Base-by-base conservation (phyloP, 2,888 invertebrate species). In the Pterostichus madidus region DNA sequence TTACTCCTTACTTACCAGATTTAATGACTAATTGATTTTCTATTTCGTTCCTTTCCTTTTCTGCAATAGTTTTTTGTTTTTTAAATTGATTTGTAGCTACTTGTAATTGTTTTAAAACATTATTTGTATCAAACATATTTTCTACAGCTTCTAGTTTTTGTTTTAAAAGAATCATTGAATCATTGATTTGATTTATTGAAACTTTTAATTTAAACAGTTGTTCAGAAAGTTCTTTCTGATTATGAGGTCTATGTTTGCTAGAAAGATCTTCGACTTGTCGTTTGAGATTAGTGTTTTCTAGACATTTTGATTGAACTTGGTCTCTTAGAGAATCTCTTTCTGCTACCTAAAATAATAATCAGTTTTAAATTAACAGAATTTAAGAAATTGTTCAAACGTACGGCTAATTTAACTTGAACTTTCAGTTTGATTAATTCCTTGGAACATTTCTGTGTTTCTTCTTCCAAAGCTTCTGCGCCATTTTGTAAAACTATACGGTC, bases 291-390 rank as follows among this genome's bases (percentile, higher is more conserved):
- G 83, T 81, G 71, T 86, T 88, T 75, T 87, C 86, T 10, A 85
- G 64, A 79, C 85, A 85, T 0, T 84, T 68, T 75, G 85, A 85
- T 83, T 86, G 86, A 5, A 86, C 81, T 53, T 85, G 84, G 53
- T 87, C 86, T 82, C 86, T 85, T 17, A 88, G 76, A 5, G 84
- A 82, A 13, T 86, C 85, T 76, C 83, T 85, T 85, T 88, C 87
- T 15, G 86, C 81, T 6, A 84, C 83, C 87, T 88, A 81, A 61
- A 84, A 83, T 11, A 35, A 17, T 24, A 64, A 0, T 11, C 17
- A 44, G 52, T 52, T 49, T 24, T 49, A 71, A 44, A 35, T 17
- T 35, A 35, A 32, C 1, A 10, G 2, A 31, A 32, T 11, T 10
- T 5, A 17, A 32, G 6, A 64, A 31, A 35, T 32, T 35, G 6